Base-by-base conservation (phyloP, 2,888 invertebrate species). In the Tipula lateralis region DNA sequence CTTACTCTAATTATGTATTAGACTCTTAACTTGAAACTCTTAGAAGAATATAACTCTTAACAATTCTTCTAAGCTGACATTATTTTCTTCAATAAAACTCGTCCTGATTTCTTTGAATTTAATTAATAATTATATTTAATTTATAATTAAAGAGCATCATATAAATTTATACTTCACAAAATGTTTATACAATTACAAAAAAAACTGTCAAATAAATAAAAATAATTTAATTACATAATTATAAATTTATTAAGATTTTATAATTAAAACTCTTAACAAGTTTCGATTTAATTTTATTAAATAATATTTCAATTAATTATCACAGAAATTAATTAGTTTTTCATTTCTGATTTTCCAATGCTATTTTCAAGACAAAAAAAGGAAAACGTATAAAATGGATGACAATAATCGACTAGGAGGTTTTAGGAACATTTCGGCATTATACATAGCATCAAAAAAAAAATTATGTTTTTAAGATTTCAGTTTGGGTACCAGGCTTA, bases 241-340 rank as follows among this genome's bases (percentile, higher is more conserved):
- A 50, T 36, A 9, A 36, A 36, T 36, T 36, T 34, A 34, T 44
- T 66, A 66, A 24, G 24, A 66, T 66, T 50, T 66, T 66, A 32
- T 32, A 24, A 24, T 66, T 24, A 66, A 12, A 66, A 66, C 7
- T 66, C 66, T 19, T 24, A 66, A 66, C 7, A 24, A n/a, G 19
- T 66, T 44, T 44, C 16, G 39, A 39, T 44, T 16, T 4, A 44
- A 44, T n/a, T 44, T n/a, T 44, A 66, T 66, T n/a, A 66, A 66
- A 66, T 24, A 66, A 24, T 66, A 66, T 66, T 66, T 66, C 24
- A 66, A 66, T 66, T 66, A 66, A 66, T 66, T 66, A 66, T 66
- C 66, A 66, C 66, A 66, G 66, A 66, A 66, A 66, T 66, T 66
- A 66, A 66, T 66, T 66, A 66, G 24, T 24, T n/a, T 66, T 66